Conservation (phyloP, 2,888 invertebrate species). For the Latheticus oryzae region DNA sequence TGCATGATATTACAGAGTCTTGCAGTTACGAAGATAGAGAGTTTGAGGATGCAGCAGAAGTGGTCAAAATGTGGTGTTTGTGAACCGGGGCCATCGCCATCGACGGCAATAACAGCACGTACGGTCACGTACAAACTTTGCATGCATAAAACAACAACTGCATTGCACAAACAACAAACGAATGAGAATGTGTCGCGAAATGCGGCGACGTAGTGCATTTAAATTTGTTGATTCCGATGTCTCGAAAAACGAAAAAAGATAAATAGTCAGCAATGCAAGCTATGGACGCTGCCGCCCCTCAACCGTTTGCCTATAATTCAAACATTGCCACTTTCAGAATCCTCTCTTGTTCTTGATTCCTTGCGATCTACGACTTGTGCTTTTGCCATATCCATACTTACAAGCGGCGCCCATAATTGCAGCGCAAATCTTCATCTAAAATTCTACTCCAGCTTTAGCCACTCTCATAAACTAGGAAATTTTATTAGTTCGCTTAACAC, state of each 20-base stretch:
- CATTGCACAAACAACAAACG: slow-evolving; percentile 59
- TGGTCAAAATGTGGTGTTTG: slow-evolving; percentile 34
- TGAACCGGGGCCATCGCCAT: slow-evolving; percentile 50
- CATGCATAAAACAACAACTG: slow-evolving; percentile 60
- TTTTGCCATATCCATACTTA: neutral
- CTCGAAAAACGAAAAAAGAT: slow-evolving; percentile 11
- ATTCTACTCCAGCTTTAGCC: slow-evolving; percentile 8
- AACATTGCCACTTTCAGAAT: slow-evolving; percentile 16
- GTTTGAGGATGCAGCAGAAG: slow-evolving; percentile 26
- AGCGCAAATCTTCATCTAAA: slow-evolving; percentile 10
- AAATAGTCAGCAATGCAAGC: slow-evolving; percentile 27
- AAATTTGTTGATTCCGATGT: slow-evolving; percentile 39
- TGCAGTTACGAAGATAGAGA: too few species aligned
- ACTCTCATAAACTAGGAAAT: neutral
- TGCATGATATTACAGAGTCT: slow-evolving; percentile 38
- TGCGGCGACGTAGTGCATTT: slow-evolving; percentile 47
- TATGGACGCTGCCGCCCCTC: slow-evolving; percentile 21
- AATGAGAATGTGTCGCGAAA: slow-evolving; percentile 56
- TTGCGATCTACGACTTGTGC: neutral
- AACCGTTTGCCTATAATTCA: slow-evolving; percentile 15
- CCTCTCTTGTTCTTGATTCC: slow-evolving; percentile 6
- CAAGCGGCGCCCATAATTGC: slow-evolving; percentile 16
- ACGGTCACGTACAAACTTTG: slow-evolving; percentile 59
- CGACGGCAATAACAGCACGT: slow-evolving; percentile 46
- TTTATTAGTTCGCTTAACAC: slow-evolving; percentile 5